Percentiles rank a stretch among this genome's conserved stretches.
Conservation (phyloP, 2,113 vertebrate species). For the Tamias sibiricus region DNA sequence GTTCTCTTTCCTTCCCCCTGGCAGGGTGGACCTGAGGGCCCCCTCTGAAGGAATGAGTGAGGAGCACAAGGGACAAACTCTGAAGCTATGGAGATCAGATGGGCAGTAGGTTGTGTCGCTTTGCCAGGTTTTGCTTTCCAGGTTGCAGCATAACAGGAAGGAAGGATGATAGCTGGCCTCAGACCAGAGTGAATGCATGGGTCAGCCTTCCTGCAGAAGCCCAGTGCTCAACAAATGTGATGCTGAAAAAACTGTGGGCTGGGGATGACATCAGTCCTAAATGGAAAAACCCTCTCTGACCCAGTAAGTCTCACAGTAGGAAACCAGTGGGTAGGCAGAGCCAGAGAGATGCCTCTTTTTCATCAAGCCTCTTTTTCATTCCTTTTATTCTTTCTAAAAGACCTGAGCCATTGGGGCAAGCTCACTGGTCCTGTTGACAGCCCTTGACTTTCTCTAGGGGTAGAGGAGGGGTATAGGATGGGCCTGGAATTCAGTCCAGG, state of each 20-base stretch:
- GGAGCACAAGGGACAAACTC: neutral
- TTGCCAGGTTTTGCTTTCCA: constrained; percentile 7
- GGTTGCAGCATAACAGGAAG: neutral
- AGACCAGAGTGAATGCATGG: neutral
- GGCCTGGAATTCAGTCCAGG: neutral
- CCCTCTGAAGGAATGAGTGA: neutral
- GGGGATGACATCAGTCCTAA: neutral
- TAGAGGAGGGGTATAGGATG: neutral
- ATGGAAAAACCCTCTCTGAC: neutral
- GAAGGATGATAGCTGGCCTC: neutral
- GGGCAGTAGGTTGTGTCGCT: neutral
- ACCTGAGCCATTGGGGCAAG: neutral
- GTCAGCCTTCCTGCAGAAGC: neutral
- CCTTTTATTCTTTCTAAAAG: neutral
- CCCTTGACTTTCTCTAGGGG: neutral
- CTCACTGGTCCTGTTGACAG: neutral
- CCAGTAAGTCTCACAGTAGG: neutral
- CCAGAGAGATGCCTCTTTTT: neutral
- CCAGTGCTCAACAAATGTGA: neutral
- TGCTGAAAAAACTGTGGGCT: neutral
- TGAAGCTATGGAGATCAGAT: neutral
- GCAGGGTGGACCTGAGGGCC: neutral
- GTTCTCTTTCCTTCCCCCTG: neutral
- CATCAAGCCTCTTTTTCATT: neutral
- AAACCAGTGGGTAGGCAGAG: neutral